Evolutionary conservation across 2,113 vertebrate genomes (phyloP), one percentile per base, ranked within the genome.

Genomic region (Oreochromis niloticus): DNA sequence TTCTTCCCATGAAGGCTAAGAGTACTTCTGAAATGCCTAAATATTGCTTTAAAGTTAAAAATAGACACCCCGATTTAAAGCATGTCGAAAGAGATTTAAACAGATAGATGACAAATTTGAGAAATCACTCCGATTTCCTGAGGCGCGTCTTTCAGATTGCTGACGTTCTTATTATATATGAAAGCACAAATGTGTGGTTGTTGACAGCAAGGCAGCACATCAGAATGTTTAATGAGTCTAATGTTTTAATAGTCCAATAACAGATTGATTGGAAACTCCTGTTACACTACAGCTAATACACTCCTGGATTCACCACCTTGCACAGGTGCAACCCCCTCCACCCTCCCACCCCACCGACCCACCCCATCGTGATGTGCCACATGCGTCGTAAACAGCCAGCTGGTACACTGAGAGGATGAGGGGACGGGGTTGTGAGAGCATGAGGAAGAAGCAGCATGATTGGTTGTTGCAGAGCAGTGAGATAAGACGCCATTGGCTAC

Each of bases 281-380:
- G 13, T 73, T 43, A 57, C 19, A 80, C 54, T 13, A 24, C 17
- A 48, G 36, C 63, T 56, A 43, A 50, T 5, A 56, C 4, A 6
- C 55, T 94, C 94, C 93, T 95, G 95, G 92, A 96, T 85, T 95
- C 94, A 93, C 85, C 82, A 68, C 91, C 94, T 95, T 95, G 93
- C 89, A 85, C 17, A 11, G 43, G 55, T 30, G 13, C 16, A 41
- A 4, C 7, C 36, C 46, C 22, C 16, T 57, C 56, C 56, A 30
- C 24, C 55, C 2, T 27, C 55, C 55, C 24, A 24, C 27, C 30
- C 55, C 8, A 36, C n/a, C n/a, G n/a, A n/a, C 36, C 2, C 52
- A 6, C 12, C 56, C 61, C 13, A 22, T 87, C 79, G 88, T 43
- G 82, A 93, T 85, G 94, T 82, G 90, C 87, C 85, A 86, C 95